Base-by-base conservation (phyloP, 92 coral and sea anemone species). In the Paramuricea clavata region DNA sequence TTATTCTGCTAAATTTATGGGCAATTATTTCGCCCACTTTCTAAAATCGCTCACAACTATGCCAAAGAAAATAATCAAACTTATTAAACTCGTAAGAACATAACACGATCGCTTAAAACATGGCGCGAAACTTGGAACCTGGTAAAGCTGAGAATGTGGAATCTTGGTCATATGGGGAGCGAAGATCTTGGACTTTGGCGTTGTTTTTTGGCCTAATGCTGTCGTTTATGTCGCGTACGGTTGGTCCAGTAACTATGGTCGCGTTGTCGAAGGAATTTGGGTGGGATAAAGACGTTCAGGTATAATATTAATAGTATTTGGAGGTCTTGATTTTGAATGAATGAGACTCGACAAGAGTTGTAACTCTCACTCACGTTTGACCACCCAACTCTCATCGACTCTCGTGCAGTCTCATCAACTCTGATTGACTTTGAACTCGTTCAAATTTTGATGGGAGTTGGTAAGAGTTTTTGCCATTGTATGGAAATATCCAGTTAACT, bases 231-330 rank as follows among this genome's bases (percentile, higher is more conserved):
- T 31, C 84, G 15, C 19, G 84, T 31, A 79, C 84, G 41, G 73
- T 60, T 79, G 84, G 84, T 9, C 84, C 84, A 21, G 84, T 79
- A 8, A 79, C 84, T 36, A 57, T 79, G 73, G 84, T 41, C 5
- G 73, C 84, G 15, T 28, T 79, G 16, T 73, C 73, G 17, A 59
- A 61, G 13, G 84, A 79, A 39, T 79, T 79, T 79, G 1, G 33
- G 1, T 79, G 84, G 84, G 74, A 60, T 42, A 79, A 79, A 42
- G 73, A 57, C 35, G 43, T n/a, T n/a, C 84, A 79, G 84, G 84
- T 79, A 28, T 25, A 35, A 42, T 72, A 39, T 34, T 15, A 9
- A 27, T 12, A n/a, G 15, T 0, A 31, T 71, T 30, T 25, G 44
- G 41, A 26, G 49, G 6, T 10, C 54, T 8, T 47, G 42, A 36